Percentiles rank a stretch among this genome's conserved stretches.
Conservation (phyloP, 2,113 vertebrate species). For the Prunella fulvescens region DNA sequence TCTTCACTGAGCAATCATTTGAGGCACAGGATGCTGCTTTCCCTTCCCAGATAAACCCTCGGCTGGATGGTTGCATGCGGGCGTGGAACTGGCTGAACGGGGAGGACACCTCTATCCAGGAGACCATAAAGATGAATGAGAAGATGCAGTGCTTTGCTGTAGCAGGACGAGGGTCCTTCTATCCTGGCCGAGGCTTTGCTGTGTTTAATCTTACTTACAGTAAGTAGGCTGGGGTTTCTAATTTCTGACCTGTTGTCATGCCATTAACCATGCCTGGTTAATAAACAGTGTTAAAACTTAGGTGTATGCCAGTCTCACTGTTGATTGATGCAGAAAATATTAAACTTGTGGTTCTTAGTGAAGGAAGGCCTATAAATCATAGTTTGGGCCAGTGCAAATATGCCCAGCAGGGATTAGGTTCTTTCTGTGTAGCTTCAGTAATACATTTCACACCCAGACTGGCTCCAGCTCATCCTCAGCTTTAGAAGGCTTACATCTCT, state of each 20-base stretch:
- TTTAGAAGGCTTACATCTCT: background rate
- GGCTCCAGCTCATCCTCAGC: background rate
- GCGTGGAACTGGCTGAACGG: constrained; percentile 93
- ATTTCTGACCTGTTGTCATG: background rate
- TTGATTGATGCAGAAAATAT: background rate
- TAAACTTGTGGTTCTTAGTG: background rate
- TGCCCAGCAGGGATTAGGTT: background rate
- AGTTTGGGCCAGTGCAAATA: background rate
- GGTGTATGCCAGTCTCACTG: background rate
- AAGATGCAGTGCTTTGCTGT: constrained; percentile 92
- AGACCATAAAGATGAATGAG: constrained; percentile 81
- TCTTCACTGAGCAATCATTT: background rate
- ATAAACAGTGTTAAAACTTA: background rate
- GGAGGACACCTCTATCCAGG: constrained; percentile 87
- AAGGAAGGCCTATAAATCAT: background rate
- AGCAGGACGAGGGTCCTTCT: constrained; percentile 84
- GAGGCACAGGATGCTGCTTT: background rate
- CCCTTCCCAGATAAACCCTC: constrained; percentile 86
- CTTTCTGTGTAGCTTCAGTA: background rate
- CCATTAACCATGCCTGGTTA: background rate
- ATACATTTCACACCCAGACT: background rate
- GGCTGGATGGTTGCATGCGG: constrained; percentile 90
- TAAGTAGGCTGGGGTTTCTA: constrained; percentile 37
- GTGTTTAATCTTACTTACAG: constrained; percentile 84
- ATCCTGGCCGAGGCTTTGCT: constrained; percentile 85